Base-by-base conservation (phyloP, 1,140 invertebrate species). In the Centruroides sculpturatus region DNA sequence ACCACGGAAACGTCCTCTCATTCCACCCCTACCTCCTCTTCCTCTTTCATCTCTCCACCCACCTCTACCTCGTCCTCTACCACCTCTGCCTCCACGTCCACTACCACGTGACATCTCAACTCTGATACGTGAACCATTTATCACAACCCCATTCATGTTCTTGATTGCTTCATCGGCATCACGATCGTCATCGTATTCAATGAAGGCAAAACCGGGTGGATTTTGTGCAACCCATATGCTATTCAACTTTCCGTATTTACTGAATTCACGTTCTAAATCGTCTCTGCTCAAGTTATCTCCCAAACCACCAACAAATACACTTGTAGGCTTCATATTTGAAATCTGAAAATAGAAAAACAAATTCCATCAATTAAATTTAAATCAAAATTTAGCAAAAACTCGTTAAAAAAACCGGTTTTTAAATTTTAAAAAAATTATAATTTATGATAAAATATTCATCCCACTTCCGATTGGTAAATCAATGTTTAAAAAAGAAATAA, bases 141-240 rank as follows among this genome's bases (percentile, higher is more conserved):
- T 58, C 10, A 63, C 62, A n/a, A 60, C 59, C 6, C 79, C 79
- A 71, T 82, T 79, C 52, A 82, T 65, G 54, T 70, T 72, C 59
- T 70, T 70, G 10, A 77, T 75, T 13, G 80, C 78, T 71, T 82
- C 79, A 60, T 77, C 77, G 6, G 81, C 81, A 71, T 82, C 81
- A 50, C 78, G 70, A 36, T 72, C 71, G 67, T 82, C 79, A 69
- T 81, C 80, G 71, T 75, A 82, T 65, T 82, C 80, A 53, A 82
- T 72, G 70, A 82, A 82, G 23, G 80, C 81, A 73, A 82, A 82
- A 3, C 80, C 77, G 35, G 76, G 77, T 12, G 76, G 77, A 67
- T 81, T 81, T 63, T 80, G 72, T 3, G 81, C 81, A 5, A 82
- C 80, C 81, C 81, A 82, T 46, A 82, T 78, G 69, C 76, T 81